Base-by-base conservation (phyloP, 2,888 invertebrate genomes). In the Reticulitermes lucifugus region DNA sequence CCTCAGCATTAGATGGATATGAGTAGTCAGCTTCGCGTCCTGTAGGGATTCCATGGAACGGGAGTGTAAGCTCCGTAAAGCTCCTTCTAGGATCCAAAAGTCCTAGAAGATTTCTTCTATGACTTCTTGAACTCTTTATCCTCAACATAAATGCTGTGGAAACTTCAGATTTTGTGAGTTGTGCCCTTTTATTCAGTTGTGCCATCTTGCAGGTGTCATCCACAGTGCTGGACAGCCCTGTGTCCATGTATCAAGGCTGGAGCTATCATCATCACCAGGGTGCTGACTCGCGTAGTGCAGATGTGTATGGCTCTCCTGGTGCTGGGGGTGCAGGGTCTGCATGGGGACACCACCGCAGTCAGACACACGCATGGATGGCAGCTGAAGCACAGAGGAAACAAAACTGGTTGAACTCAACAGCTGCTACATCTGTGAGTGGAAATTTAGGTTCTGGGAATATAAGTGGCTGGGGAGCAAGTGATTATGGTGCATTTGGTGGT, bases 221-320 rank as follows among this genome's bases (percentile, higher is more conserved):
- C 89, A 97, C 96, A 22, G 96, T 96, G 9, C 91, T 96, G 88
- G 96, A 96, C 85, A 91, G 91, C 88, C 92, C 92, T 4, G 91
- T 91, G 18, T 91, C 91, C 55, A 91, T 91, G 91, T 91, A 92
- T 86, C 91, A 91, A 87, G 89, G 90, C 51, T 91, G 91, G 91
- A 90, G 90, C 59, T 91, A 91, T 86, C 86, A 85, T 59, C 86
- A 86, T 46, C 84, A 81, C 25, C 70, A 59, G 10, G 71, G 71
- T 10, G 65, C 79, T 29, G 84, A 86, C 25, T 75, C 84, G 2
- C 84, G 82, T 65, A 73, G 60, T 14, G 73, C 80, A 60, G 86
- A 86, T 9, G 60, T 84, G 86, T 86, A 86, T 29, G 75, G 79
- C 22, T 79, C 83, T 46, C 84, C 84, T 82, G 83, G 80, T n/a